Evolutionary conservation across 2,797 vertebrate genomes (phyloP), one percentile per base, ranked within the genome.

Genomic region (Aphelocoma californica): DNA sequence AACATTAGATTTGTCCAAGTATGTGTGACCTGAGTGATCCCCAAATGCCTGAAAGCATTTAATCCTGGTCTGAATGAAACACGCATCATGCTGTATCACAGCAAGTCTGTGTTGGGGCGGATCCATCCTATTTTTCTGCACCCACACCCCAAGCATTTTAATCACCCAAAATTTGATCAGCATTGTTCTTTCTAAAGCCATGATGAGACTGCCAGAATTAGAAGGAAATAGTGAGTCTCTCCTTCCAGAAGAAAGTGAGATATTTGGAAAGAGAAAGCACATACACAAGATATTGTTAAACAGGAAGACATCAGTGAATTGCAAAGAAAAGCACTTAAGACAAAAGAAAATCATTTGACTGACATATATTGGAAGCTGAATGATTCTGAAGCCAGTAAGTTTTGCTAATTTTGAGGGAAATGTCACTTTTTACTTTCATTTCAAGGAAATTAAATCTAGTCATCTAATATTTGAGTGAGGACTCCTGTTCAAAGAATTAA

Each of bases 91-190:
- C 21, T 18, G 10, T 26, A 31, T 61, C 42, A 31, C 8, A 28
- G 12, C 5, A 19, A 61, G 19, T 47, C 47, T 58, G 1, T 7
- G 7, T 9, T 57, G 28, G 11, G 11, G 2, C 6, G 2, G 3
- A 65, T 69, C n/a, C 36, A 38, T 53, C 14, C 19, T 78, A 3
- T 14, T 81, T 86, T 81, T 75, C 44, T 84, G n/a, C 13, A 54
- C 2, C 10, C 16, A 18, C 18, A 20, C 4, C 7, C 14, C 28
- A 77, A 51, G 14, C 2, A 40, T 57, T 65, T 5, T 47, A 65
- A 24, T 6, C 31, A 64, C 5, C 1, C 4, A 57, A 36, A 67
- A 3, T 36, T 86, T 84, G 6, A 32, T 69, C 34, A 34, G 3
- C 16, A 2, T 36, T 4, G 1, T n/a, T 47, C 38, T 81, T 91